Evolutionary conservation across 2,888 invertebrate genomes (phyloP).

Genomic region (Crocallis elinguaria): DNA sequence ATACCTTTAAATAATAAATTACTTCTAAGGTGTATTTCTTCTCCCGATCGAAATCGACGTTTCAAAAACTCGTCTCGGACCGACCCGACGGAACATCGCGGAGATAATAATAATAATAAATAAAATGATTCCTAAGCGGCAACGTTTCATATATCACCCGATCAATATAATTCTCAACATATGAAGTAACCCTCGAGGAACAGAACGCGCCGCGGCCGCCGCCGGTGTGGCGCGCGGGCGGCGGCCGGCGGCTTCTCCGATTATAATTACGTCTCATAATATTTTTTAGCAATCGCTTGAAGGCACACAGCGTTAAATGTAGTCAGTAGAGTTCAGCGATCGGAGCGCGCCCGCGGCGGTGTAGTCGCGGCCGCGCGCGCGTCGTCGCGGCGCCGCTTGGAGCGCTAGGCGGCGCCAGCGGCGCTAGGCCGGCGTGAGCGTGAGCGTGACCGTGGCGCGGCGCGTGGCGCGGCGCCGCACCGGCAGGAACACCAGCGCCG

Average conservation of each 20-base stretch:
- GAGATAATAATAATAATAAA: constrained; percentile 83
- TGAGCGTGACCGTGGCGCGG: constrained; percentile 95
- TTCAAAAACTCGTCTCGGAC: constrained; percentile 83
- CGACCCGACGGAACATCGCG: constrained; percentile 81
- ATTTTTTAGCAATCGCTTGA: constrained; percentile 91
- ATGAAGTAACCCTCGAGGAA: constrained; percentile 78
- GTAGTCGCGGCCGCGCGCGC: constrained; percentile 61
- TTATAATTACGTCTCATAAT: constrained; percentile 80
- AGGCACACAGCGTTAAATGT: constrained; percentile 92
- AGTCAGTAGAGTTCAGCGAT: constrained; percentile 83
- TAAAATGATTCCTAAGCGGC: constrained; percentile 81
- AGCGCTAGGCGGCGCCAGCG: constrained; percentile 39
- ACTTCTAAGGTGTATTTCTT: constrained; percentile 82
- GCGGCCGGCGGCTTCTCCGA: constrained; percentile 75
- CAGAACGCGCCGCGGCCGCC: constrained; percentile 69
- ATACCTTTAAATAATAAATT: constrained; percentile 81
- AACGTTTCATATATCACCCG: constrained; percentile 86
- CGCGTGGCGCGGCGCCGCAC: constrained; percentile 94
- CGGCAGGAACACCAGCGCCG: constrained; percentile 97
- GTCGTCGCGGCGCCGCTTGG: constrained; percentile 63
- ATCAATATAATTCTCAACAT: constrained; percentile 83
- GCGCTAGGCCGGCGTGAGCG: constrained; percentile 94
- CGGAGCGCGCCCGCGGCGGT: constrained; percentile 69
- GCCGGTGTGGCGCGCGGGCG: constrained; percentile 72
- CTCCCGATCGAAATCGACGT: constrained; percentile 83